Base-by-base conservation (phyloP, 1,140 invertebrate species). In the Drosophila gunungcola region DNA sequence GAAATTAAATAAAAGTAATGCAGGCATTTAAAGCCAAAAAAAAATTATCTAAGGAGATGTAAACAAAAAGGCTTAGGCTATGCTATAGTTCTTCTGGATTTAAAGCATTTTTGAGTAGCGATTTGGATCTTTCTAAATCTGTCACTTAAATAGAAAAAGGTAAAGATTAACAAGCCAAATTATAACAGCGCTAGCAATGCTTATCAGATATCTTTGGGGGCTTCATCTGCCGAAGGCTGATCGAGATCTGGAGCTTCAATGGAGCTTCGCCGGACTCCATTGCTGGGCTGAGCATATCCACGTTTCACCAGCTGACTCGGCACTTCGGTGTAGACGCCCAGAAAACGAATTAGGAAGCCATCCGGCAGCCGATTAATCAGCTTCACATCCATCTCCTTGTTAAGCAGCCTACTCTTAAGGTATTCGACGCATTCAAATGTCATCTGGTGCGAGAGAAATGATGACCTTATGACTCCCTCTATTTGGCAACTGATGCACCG, bases 401-500 rank as follows among this genome's bases (percentile, higher is more conserved):
- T 86, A 1, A 79, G 58, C n/a, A 86, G 16, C 27, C 48, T 63
- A 12, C 57, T 53, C 42, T 88, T 88, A 0, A 86, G 36, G 10
- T 62, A 88, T 36, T 83, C 75, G 4, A 88, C 48, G 34, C 75
- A 48, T 9, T 86, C 79, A n/a, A 10, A 9, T 5, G 4, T 41
- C 32, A 56, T 45, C 7, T 10, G 7, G 6, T 39, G 49, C 1
- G 62, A n/a, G 4, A 46, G 3, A 3, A n/a, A 9, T 4, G 58
- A 2, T 4, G 3, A 9, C 2, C 39, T 9, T 0, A 29, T 46
- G 0, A 91, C n/a, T 9, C 68, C 80, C 4, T 60, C 73, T 1
- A 92, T 62, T 6, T 78, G 42, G 13, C 78, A 92, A 25, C 48
- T 49, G 4, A 80, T 38, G 10, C 90, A 81, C 34, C 79, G 81